phyloP scores from a whole-genome alignment of 2,113 vertebrate species.

The Muntiacus muntjak region DNA sequence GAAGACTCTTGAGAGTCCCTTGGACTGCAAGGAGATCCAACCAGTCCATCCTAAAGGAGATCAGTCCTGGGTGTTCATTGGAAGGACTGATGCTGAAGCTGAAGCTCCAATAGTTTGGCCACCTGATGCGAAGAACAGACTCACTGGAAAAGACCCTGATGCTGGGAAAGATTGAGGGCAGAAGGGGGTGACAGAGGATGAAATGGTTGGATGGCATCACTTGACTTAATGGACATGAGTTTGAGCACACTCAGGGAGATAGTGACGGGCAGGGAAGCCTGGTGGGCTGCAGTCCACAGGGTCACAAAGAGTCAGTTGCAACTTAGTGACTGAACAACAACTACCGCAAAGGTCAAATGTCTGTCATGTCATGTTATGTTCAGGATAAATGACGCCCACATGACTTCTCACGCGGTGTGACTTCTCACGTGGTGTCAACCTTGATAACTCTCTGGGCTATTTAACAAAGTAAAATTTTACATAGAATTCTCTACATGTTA shows the following conservation, averaged over 20 bases:
- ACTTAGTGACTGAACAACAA: not conserved
- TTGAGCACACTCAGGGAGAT: not conserved
- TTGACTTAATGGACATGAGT: not conserved
- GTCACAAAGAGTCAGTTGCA: not conserved
- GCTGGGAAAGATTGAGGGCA: not conserved
- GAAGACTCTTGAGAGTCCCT: not conserved
- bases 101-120: not conserved
- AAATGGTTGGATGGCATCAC: not conserved
- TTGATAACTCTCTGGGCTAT: not conserved
- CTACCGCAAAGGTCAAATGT: not conserved
- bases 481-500: not conserved
- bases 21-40: not conserved
- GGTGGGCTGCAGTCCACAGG: not conserved
- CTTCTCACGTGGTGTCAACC: not conserved
- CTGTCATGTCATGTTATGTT: not conserved
- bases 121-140: not conserved
- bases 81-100: not conserved
- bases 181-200: not conserved
- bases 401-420: not conserved
- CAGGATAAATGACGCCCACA: not conserved
- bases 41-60: not conserved
- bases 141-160: not conserved
- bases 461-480: not conserved
- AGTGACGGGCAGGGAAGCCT: not conserved
- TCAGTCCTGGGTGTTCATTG: not conserved